phyloP scores from a whole-genome alignment of 2,797 vertebrate genomes.

The Chiroxiphia lanceolata region DNA sequence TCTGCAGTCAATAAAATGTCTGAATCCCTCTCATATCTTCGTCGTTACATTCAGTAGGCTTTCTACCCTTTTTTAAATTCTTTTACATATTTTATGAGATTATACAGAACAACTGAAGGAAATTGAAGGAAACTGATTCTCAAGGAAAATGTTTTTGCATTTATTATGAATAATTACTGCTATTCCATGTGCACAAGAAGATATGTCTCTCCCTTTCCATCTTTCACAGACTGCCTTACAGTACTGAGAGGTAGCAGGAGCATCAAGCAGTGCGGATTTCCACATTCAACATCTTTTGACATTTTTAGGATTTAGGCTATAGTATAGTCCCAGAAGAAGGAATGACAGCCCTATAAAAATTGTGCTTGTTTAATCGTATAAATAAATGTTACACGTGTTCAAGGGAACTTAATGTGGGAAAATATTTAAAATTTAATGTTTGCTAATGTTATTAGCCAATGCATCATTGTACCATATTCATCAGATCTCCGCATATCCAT shows the following conservation, averaged over 20 bases:
- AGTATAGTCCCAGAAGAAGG: not conserved
- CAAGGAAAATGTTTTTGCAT: not conserved
- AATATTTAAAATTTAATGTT: not conserved
- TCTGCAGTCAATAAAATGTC: not conserved
- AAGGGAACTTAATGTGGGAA: not conserved
- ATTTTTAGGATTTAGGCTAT: not conserved
- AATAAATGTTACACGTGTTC: not conserved
- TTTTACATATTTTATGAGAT: not conserved
- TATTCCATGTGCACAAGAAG: not conserved
- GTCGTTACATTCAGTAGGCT: not conserved
- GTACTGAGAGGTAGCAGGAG: not conserved
- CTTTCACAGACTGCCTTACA: accelerated
- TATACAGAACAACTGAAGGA: not conserved
- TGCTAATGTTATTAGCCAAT: not conserved
- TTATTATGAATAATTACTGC: not conserved
- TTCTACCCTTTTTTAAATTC: not conserved
- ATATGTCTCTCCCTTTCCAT: not conserved
- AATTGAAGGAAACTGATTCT: not conserved
- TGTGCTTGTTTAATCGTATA: not conserved
- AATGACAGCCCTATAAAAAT: not conserved
- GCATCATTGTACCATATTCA: not conserved
- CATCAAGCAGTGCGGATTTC: not conserved
- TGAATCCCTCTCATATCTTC: not conserved
- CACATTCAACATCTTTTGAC: not conserved
- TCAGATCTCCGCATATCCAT: not conserved